Percentiles rank a stretch among this genome's conserved stretches.
phyloP scores from a whole-genome alignment of 2,113 vertebrate species.

The Callocephalon fimbriatum region DNA sequence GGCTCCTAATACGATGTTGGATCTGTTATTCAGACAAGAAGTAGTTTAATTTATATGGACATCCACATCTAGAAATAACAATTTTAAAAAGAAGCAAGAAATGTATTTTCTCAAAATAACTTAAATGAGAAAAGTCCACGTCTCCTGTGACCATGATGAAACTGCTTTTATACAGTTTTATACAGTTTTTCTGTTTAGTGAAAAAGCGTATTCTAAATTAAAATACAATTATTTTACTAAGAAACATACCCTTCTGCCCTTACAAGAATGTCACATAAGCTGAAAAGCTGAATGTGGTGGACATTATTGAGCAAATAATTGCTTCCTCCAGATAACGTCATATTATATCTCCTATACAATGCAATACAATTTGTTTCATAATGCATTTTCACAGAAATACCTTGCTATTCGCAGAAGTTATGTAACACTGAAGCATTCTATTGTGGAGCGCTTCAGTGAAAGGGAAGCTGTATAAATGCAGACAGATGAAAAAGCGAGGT shows the following conservation, averaged over 20 bases:
- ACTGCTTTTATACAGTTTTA: background rate
- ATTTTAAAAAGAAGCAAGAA: slow-evolving; percentile 12
- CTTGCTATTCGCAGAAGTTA: background rate
- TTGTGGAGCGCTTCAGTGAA: background rate
- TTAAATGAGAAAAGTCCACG: background rate
- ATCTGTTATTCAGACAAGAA: background rate
- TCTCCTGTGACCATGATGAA: background rate
- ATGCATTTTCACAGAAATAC: background rate
- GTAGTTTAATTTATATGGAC: background rate
- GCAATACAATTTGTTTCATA: background rate
- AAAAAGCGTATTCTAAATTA: background rate
- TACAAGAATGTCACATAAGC: background rate
- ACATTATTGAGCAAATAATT: slow-evolving; percentile 29
- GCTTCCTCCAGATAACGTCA: background rate
- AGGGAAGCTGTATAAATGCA: background rate
- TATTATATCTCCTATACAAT: slow-evolving; percentile 16
- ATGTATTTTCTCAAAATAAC: background rate
- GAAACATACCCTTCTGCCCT: slow-evolving; percentile 4
- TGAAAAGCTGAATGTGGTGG: background rate
- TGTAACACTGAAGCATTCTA: background rate
- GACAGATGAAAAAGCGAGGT: background rate
- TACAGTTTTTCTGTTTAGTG: background rate
- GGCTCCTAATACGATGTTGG: background rate
- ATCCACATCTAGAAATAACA: background rate
- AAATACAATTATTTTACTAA: slow-evolving; percentile 28